Conservation (phyloP, 2,888 invertebrate genomes). For the Agrotis clavis region DNA sequence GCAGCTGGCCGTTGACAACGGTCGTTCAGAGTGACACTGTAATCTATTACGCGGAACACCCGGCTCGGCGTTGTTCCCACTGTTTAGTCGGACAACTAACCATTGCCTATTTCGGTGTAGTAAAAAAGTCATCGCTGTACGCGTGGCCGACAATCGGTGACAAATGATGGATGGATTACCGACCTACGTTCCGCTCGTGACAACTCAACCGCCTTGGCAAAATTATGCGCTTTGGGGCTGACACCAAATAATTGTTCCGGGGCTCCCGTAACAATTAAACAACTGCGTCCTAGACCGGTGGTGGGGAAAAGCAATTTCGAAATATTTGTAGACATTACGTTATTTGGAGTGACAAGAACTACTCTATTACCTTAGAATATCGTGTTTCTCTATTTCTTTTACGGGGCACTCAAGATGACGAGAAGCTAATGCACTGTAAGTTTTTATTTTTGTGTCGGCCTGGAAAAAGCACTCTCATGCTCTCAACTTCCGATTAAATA, state of each 20-base stretch:
- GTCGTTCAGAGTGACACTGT: constrained; percentile 79
- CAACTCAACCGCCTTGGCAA: constrained; percentile 41
- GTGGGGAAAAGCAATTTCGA: constrained; percentile 31
- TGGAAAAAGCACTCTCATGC: constrained; percentile 36
- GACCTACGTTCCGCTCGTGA: constrained; percentile 34
- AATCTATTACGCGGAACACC: constrained; percentile 79
- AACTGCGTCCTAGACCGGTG: constrained; percentile 16
- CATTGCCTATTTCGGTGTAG: constrained; percentile 60
- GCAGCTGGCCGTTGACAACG: constrained; percentile 82
- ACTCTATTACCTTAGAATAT: constrained; percentile 21
- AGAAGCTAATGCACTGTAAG: constrained; percentile 23
- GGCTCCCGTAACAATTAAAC: constrained; percentile 55
- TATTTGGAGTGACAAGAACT: constrained; percentile 29
- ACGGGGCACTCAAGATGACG: constrained; percentile 37
- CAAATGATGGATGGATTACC: constrained; percentile 57
- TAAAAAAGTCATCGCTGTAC: constrained; percentile 60
- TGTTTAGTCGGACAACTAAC: constrained; percentile 61
- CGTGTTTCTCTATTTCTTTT: constrained; percentile 29
- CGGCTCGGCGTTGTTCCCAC: constrained; percentile 51
- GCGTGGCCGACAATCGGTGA: constrained; percentile 45
- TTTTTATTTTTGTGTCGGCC: constrained; percentile 31
- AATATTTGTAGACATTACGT: constrained; percentile 24
- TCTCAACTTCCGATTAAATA: constrained; percentile 41
- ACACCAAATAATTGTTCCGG: constrained; percentile 45
- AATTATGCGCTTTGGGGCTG: constrained; percentile 46